Base-by-base conservation (phyloP, 1,140 invertebrate genomes). In the Cyrtorhinus lividipennis region DNA sequence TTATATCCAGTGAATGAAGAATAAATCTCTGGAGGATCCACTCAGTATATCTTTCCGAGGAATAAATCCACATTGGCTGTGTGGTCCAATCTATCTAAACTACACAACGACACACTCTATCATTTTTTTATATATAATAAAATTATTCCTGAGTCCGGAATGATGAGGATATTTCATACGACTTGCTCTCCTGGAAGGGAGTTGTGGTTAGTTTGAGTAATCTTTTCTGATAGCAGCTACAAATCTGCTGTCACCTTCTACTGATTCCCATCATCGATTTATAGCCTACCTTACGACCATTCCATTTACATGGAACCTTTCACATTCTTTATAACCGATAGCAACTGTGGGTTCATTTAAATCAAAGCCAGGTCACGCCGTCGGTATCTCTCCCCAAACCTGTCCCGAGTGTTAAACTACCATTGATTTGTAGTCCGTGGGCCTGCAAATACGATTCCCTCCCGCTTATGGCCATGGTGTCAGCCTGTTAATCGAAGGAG, bases 51-150 rank as follows among this genome's bases (percentile, higher is more conserved):
- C 56, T 58, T 58, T 5, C 22, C 56, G 13, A 26, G 12, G 24
- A 58, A 58, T 58, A 58, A 58, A 58, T 58, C 56, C 56, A 58
- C 56, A 58, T 58, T 58, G 56, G 56, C 56, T 58, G 56, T 58
- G 56, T 58, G 56, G 56, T 58, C 56, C 56, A 24, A 24, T 58
- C 56, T 58, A 26, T 58, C 56, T 58, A 58, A 58, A 58, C 23
- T 24, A 13, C 22, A 58, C 56, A 58, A 58, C 56, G 56, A 24
- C 56, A 58, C 56, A 58, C 56, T 58, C 25, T 23, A 24, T 58
- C 56, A 58, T 58, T 58, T 58, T 58, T 58, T 58, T 58, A 58
- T 26, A 58, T 58, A 24, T 58, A 58, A 58, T 58, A 58, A 58
- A 58, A 58, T 58, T 58, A 58, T 58, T 58, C 56, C 56, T 25